Conservation (phyloP, 2,113 vertebrate species). For the Corythaeola cristata region DNA sequence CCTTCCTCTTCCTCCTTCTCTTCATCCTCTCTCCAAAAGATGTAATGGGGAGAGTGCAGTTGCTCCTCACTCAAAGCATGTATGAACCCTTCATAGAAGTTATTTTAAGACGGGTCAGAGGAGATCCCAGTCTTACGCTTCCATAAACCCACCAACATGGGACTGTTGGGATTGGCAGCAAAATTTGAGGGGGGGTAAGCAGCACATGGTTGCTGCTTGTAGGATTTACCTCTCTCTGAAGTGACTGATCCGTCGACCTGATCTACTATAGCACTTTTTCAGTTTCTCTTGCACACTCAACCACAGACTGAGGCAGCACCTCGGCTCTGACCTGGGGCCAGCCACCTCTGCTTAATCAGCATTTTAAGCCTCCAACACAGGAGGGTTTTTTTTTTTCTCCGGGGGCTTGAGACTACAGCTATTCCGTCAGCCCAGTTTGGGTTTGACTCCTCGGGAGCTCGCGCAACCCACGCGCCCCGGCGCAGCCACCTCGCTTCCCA, state of each 20-base stretch:
- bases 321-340: background rate
- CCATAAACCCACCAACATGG: background rate
- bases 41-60: background rate
- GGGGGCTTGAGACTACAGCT: background rate
- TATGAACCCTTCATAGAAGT: background rate
- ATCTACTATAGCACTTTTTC: background rate
- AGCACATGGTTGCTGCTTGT: background rate
- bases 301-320: background rate
- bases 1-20: background rate
- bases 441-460: slow-evolving; percentile 39
- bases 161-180: background rate
- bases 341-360: background rate
- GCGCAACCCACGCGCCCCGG: background rate
- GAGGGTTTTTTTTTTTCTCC: background rate
- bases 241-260: background rate
- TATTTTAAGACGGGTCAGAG: background rate
- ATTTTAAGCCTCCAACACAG: background rate
- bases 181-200: background rate
- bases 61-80: slow-evolving; percentile 28
- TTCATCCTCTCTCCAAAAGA: background rate
- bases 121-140: background rate
- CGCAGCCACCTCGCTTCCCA: slow-evolving; percentile 4
- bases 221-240: background rate
- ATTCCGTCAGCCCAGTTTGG: slow-evolving; percentile 39
- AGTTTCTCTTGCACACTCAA: slow-evolving; percentile 1